phyloP scores from a whole-genome alignment of 1,140 invertebrate genomes.

The Sinonovacula constricta region DNA sequence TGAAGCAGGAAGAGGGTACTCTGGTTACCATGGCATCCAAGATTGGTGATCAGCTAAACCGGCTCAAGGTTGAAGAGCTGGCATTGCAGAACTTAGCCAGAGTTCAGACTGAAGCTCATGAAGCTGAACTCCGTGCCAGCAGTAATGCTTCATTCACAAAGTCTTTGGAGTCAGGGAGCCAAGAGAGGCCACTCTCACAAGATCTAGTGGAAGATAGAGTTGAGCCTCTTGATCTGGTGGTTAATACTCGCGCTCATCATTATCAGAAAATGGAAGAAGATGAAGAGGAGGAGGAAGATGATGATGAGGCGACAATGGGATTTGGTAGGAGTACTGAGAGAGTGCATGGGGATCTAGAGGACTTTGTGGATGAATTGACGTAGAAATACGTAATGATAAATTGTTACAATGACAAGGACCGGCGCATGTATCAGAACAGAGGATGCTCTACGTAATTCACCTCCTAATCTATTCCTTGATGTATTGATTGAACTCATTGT shows the following conservation, averaged over 20 bases:
- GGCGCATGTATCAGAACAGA: too few species aligned
- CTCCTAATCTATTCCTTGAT: too few species aligned
- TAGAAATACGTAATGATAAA: too few species aligned
- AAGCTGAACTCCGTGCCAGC: slow-evolving; percentile 19
- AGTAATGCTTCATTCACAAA: not conserved
- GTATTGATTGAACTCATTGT: too few species aligned
- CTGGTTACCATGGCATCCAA: slow-evolving; percentile 42
- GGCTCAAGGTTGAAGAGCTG: slow-evolving; percentile 46
- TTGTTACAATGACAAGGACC: too few species aligned
- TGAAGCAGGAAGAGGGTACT: slow-evolving; percentile 43
- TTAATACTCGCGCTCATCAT: not conserved
- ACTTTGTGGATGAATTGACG: slow-evolving; percentile 29
- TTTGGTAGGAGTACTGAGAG: not conserved
- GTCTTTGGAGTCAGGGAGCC: too few species aligned
- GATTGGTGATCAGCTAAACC: slow-evolving; percentile 49
- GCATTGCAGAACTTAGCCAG: slow-evolving; percentile 38
- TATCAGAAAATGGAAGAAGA: slow-evolving; percentile 21
- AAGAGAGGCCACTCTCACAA: slow-evolving; percentile 6
- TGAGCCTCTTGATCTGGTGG: slow-evolving; percentile 24
- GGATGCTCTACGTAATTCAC: too few species aligned
- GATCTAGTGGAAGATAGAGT: not conserved
- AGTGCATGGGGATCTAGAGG: slow-evolving; percentile 22
- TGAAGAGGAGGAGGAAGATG: slow-evolving; percentile 9
- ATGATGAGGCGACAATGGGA: too few species aligned
- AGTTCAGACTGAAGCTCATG: slow-evolving; percentile 39